phyloP scores from a whole-genome alignment of 2,888 invertebrate genomes.

The Drosophila paramelanica region DNA sequence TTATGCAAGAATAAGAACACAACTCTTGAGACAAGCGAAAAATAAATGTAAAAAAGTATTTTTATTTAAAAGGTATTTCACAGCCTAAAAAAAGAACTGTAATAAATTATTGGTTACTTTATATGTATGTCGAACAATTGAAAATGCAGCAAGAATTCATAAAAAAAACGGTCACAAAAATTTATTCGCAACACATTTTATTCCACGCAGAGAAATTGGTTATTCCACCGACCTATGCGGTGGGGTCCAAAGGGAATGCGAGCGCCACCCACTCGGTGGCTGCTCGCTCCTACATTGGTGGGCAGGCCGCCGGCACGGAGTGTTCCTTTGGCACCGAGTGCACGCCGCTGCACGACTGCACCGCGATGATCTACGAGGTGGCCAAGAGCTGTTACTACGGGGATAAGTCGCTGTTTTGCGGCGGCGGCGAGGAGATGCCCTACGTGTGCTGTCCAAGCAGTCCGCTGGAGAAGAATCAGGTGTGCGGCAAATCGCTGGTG shows the following conservation, averaged over 20 bases:
- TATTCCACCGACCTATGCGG: slow-evolving; percentile 36
- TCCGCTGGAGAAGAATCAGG: slow-evolving; percentile 85
- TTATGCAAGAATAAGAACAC: too few species aligned
- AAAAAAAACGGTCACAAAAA: too few species aligned
- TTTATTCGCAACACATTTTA: too few species aligned
- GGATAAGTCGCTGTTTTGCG: slow-evolving; percentile 84
- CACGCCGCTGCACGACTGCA: slow-evolving; percentile 84
- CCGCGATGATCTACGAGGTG: slow-evolving; percentile 84
- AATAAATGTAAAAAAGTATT: too few species aligned
- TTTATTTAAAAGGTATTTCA: too few species aligned
- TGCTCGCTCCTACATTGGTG: slow-evolving; percentile 76
- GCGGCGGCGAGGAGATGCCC: slow-evolving; percentile 83
- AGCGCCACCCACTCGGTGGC: slow-evolving; percentile 58
- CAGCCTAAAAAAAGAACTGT: too few species aligned
- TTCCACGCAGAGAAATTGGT: slow-evolving; percentile 55
- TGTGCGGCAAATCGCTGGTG: slow-evolving; percentile 89
- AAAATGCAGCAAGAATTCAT: too few species aligned
- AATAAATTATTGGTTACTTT: too few species aligned
- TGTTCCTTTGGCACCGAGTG: slow-evolving; percentile 83
- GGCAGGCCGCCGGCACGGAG: slow-evolving; percentile 57
- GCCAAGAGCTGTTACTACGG: slow-evolving; percentile 84
- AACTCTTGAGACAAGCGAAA: too few species aligned
- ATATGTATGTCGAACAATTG: too few species aligned
- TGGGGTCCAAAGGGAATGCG: slow-evolving; percentile 14
- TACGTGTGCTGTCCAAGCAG: slow-evolving; percentile 85